Evolutionary conservation across 2,797 vertebrate species (phyloP), one percentile per base, ranked within the genome.

Genomic region (Sebastes vulpes): DNA sequence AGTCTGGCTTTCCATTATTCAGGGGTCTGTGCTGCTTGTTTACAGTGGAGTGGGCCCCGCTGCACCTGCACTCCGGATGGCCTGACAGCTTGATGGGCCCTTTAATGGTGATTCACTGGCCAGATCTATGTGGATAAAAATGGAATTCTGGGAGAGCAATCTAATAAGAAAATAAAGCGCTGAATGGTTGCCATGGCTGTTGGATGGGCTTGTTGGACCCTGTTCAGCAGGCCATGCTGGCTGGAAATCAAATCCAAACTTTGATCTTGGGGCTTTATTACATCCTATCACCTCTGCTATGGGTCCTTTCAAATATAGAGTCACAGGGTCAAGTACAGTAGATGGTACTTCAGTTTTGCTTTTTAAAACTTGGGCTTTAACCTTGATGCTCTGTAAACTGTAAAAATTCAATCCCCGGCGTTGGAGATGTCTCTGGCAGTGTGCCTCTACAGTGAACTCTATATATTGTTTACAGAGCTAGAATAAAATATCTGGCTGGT

Each of bases 91-190:
- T 96, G 95, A 96, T 96, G 93, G 95, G 93, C 90, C 93, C 90
- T 95, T 95, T 95, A 96, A 96, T 95, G 92, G 91, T 96, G 95
- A 96, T 96, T 96, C 94, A 96, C 94, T 92, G 93, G 93, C 92
- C 92, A 93, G 93, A 95, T 95, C 94, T 95, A 79, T 91, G 91
- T 92, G 95, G 94, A 96, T 95, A 95, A 96, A 96, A 96, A 96
- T 95, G 92, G 95, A 96, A 96, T 95, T 96, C 94, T 94, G 91
- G 91, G 91, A 94, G 90, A 95, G 93, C 89, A 93, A 94, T 96
- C 92, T 94, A 94, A 96, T 95, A 95, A 95, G 89, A 95, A 95
- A 95, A 96, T 95, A 94, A 95, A 95, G 94, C 60, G 59, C 77
- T 90, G 94, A 92, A 94, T 79, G 92, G 88, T 88, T 93, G 93